phyloP scores from a whole-genome alignment of 2,113 vertebrate genomes.

The Rhineura floridana region DNA sequence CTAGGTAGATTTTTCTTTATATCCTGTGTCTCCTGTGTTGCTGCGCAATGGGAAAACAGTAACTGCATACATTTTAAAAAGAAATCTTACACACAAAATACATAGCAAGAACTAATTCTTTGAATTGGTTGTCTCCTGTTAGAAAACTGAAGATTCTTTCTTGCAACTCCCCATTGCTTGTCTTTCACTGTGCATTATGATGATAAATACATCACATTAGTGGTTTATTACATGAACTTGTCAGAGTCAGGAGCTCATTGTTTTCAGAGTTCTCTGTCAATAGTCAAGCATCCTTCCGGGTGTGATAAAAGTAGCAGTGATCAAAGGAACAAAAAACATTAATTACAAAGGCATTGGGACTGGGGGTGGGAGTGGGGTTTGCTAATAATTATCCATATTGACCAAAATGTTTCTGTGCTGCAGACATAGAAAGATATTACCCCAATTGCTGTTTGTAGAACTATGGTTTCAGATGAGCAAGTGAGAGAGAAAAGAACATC shows the following conservation, averaged over 20 bases:
- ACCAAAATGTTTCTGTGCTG: neutral
- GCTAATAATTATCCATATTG: neutral
- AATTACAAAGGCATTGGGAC: neutral
- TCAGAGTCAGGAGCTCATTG: neutral
- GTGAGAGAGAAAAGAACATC: too few relatives aligned
- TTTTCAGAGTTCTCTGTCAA: constrained; percentile 27
- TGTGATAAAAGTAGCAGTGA: constrained; percentile 4
- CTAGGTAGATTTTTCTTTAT: neutral
- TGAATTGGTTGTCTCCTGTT: neutral
- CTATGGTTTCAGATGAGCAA: neutral
- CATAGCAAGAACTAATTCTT: neutral
- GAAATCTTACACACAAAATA: neutral
- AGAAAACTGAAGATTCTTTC: neutral
- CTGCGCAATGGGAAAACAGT: neutral
- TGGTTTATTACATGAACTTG: constrained; percentile 12
- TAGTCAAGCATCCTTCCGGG: neutral
- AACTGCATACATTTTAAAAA: neutral
- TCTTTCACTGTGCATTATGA: constrained; percentile 1
- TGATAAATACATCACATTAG: constrained; percentile 16
- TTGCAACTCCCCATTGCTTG: neutral
- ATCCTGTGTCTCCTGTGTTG: neutral
- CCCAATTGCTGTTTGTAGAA: neutral
- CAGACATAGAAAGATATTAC: neutral
- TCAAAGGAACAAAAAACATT: constrained; percentile 15
- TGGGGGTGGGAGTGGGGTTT: too few relatives aligned